A percentile compares a stretch with the other conserved stretches of the same genome.
phyloP scores from a whole-genome alignment of 1,140 invertebrate genomes.

The Epicauta chinensis region DNA sequence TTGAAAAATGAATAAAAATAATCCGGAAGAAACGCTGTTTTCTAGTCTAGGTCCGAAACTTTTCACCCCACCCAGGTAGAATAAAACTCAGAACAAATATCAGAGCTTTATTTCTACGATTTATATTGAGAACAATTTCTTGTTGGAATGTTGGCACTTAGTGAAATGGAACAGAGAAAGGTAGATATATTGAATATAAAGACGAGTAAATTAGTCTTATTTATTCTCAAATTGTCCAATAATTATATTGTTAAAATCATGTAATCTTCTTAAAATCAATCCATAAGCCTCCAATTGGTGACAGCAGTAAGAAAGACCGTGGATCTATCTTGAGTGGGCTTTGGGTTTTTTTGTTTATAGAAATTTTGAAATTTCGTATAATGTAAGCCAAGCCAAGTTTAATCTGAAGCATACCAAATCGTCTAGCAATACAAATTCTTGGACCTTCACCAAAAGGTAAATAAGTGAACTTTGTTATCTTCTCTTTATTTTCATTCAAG shows the following conservation, averaged over 20 bases:
- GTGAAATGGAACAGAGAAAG: too few species aligned
- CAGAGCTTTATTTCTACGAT: too few species aligned
- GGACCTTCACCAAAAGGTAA: conserved; percentile 59
- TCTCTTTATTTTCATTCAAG: conserved; percentile 41
- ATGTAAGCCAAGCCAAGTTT: conserved; percentile 13
- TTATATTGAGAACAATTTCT: too few species aligned
- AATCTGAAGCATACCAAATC: conserved; percentile 17
- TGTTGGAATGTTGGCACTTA: too few species aligned
- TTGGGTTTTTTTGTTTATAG: conserved; percentile 7
- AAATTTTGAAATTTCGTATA: conserved; percentile 13
- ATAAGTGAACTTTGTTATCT: conserved; percentile 33
- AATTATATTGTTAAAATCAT: not conserved
- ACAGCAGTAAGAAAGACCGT: conserved; percentile 17
- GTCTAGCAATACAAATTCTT: conserved; percentile 46
- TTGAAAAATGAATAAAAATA: too few species aligned
- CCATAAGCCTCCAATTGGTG: not conserved
- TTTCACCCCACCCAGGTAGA: too few species aligned
- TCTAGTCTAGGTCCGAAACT: too few species aligned
- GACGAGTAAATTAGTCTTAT: too few species aligned
- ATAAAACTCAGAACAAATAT: too few species aligned
- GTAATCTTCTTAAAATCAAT: conserved; percentile 6
- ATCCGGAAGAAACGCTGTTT: too few species aligned
- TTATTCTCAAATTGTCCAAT: not conserved
- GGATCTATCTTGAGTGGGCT: conserved; percentile 8
- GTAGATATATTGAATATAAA: too few species aligned